Evolutionary conservation across 2,797 vertebrate species (phyloP), one percentile per base, ranked within the genome.

Genomic region (Typhlichthys eigenmanni): DNA sequence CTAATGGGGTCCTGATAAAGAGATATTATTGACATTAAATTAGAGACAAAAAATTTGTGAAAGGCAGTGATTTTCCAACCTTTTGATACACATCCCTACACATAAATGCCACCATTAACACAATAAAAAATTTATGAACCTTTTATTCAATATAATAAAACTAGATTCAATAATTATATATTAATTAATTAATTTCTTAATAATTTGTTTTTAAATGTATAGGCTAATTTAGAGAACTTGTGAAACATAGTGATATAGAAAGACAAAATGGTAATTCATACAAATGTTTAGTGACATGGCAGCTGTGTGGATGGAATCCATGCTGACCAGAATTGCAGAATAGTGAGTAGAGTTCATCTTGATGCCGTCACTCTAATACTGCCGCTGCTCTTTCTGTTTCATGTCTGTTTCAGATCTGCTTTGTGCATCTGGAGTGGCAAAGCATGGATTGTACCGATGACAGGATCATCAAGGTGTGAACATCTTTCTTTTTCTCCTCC

Each of bases 351-450:
- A 19, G 19, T 19, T 19, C 46, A 47, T 47, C 13, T 48, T 48
- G n/a, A n/a, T 12, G 12, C 5, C 9, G 2, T 48, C 9, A 48
- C 14, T 43, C n/a, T 70, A 43, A 73, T 2, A 1, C 29, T 38
- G 19, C n/a, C 5, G 19, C 8, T 58, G 0, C 43, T 63, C 47
- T 58, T 2, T 60, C 2, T 65, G 11, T 71, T 13, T 70, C 47
- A 38, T 71, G 34, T 85, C 17, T 80, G 13, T 68, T 14, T 83
- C 85, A 99, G 97, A 93, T 98, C 75, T 98, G 95, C 86, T 99
- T 98, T 81, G 94, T 98, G 66, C 98, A 95, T 80, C 81, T 98
- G 81, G 95, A 96, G 77, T 91, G 91, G 58, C 89, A 85, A 71
- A 93, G 91, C 78, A 86, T 87, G 50, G 92, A 94, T 14, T 85